These are phyloP conservation scores for Lycaon pictus DNA, from an alignment of 2,113 vertebrate genomes.

Conservation along the genomic window DNA sequence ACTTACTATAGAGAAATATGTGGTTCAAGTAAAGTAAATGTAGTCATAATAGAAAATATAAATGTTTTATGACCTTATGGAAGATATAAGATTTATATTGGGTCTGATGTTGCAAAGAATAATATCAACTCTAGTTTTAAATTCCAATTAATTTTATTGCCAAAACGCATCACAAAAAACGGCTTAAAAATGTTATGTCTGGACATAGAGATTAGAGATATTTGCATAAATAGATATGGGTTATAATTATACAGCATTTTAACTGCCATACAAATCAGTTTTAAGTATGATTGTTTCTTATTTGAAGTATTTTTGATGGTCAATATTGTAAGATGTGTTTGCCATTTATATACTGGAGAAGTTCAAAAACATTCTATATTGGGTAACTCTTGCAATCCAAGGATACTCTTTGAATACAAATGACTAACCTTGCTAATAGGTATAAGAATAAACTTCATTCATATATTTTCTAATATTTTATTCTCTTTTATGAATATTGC, in stretches of 20 bases:
- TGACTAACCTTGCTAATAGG: neutral
- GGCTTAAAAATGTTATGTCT: neutral
- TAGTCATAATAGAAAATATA: neutral
- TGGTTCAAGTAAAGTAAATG: neutral
- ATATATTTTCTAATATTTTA: neutral
- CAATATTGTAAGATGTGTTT: neutral
- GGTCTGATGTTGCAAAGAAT: neutral
- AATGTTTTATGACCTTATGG: neutral
- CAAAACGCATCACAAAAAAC: neutral
- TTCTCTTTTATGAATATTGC: neutral
- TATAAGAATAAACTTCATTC: neutral
- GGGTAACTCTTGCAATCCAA: neutral
- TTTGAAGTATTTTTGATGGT: neutral
- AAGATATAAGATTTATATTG: neutral
- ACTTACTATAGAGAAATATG: neutral
- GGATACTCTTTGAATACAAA: neutral
- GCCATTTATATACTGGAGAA: neutral
- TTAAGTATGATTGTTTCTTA: neutral
- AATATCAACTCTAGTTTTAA: neutral
- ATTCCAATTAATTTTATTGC: neutral
- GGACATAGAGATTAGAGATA: neutral
- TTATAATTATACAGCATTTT: neutral
- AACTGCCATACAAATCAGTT: neutral
- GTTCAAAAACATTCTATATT: neutral
- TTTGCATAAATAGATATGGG: neutral